Evolutionary conservation across 2,888 invertebrate genomes (phyloP).

Genomic region (Pollenia labialis): DNA sequence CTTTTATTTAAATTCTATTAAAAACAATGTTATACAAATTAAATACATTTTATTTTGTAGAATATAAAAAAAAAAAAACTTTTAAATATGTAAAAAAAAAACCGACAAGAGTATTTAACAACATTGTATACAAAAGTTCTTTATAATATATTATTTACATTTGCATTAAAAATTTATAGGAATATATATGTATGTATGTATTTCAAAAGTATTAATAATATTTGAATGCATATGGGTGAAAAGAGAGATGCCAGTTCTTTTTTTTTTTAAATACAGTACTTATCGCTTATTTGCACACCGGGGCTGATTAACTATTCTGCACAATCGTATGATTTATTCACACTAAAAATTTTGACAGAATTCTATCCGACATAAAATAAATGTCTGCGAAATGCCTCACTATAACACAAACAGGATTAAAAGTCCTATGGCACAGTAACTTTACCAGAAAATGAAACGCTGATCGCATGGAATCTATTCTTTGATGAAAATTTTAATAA

Average conservation of each 20-base stretch:
- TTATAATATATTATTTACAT: slow-evolving; percentile 27
- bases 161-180: slow-evolving; percentile 1
- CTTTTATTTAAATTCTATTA: slow-evolving; percentile 27
- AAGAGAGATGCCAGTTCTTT: background rate
- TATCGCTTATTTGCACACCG: no score
- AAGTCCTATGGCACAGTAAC: no score
- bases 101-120: slow-evolving; percentile 30
- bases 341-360: no score
- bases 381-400: background rate
- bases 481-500: no score
- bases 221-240: background rate
- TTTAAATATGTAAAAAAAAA: slow-evolving; percentile 46
- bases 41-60: slow-evolving; percentile 14
- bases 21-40: slow-evolving; percentile 29
- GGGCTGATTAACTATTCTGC: no score
- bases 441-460: no score
- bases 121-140: slow-evolving; percentile 46
- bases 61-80: slow-evolving; percentile 8
- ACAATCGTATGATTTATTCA: no score
- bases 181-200: no score
- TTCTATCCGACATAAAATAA: no score
- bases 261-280: no score
- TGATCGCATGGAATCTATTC: no score
- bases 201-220: background rate
- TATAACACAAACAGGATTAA: no score